Evolutionary conservation across 2,797 vertebrate genomes (phyloP), one percentile per base, ranked within the genome.

Genomic region (Margarornis squamiger): DNA sequence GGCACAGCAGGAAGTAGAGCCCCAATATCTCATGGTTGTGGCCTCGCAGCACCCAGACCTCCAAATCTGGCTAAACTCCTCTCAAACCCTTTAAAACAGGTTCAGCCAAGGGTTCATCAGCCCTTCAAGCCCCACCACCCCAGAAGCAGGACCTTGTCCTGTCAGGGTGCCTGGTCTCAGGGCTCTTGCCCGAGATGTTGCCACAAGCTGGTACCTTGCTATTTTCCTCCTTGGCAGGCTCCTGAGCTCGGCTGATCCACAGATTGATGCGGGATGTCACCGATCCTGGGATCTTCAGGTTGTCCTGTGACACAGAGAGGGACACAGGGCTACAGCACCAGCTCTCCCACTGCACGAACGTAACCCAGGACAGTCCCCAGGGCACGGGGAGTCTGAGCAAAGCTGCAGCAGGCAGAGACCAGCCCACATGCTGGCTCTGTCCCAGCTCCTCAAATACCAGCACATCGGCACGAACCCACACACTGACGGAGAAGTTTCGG

Each of bases 231-330:
- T 95, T 93, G 78, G 95, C 32, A 86, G 72, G 68, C 88, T 97
- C 97, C 93, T 98, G 98, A 76, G 95, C 92, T 96, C 97, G 98
- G 96, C 97, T 98, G 91, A 99, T 97, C 99, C 98, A 99, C 76
- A 98, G 98, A 87, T 98, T 99, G 88, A 99, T 98, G 45, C 98
- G 98, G 10, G 98, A 98, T 2, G 98, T 98, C 93, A 99, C 98
- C 3, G 98, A 98, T 4, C 98, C 98, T 0, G 98, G 94, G 70
- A 98, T 97, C 90, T 87, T 97, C 75, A 98, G 92, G 61, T 95
- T 98, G 77, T 99, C 98, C 99, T 99, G 92, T 27, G 74, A 75
- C 54, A 93, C 32, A 86, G 36, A 32, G 34, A 73, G 43, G 54
- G 71, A 66, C 74, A 26, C 22, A 15, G 26, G 46, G 29, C 86